Percentiles rank a stretch among this genome's conserved stretches.
Evolutionary conservation across 2,888 invertebrate genomes (phyloP).

Genomic region (Pyrocoelia pectoralis): DNA sequence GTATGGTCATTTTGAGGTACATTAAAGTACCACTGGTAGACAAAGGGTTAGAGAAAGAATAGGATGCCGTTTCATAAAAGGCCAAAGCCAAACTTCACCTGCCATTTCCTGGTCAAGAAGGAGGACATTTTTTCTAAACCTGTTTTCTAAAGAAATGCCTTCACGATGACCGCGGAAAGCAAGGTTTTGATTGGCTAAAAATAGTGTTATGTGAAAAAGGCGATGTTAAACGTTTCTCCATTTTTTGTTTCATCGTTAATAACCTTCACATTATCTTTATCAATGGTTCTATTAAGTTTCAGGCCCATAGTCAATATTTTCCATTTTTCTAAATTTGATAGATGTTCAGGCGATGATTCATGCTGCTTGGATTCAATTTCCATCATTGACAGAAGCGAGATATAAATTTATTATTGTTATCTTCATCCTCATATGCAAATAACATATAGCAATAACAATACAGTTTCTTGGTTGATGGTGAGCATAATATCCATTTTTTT

Average conservation of each 20-base stretch:
- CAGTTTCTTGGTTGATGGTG: not conserved
- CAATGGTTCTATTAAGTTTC: constrained; percentile 7
- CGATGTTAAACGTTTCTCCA: not conserved
- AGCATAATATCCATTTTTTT: not conserved
- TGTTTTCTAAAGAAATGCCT: not conserved
- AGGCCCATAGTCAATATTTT: constrained; percentile 6
- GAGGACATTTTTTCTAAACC: too few species aligned
- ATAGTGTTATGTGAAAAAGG: not conserved
- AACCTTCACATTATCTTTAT: not conserved
- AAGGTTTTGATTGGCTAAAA: not conserved
- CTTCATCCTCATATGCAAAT: not conserved
- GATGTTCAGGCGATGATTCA: not conserved
- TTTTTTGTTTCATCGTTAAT: constrained; percentile 6
- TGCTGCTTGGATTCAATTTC: constrained; percentile 4
- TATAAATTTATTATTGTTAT: not conserved
- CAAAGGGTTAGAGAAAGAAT: too few species aligned
- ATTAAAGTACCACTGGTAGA: too few species aligned
- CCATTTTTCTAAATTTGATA: not conserved
- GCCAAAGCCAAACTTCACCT: too few species aligned
- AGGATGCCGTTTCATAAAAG: too few species aligned
- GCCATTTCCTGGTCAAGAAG: too few species aligned
- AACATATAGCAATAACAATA: not conserved
- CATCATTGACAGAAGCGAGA: not conserved
- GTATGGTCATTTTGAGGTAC: too few species aligned
- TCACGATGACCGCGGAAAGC: constrained; percentile 5